Evolutionary conservation across 2,113 vertebrate genomes (phyloP).

Genomic region (Thymallus thymallus): DNA sequence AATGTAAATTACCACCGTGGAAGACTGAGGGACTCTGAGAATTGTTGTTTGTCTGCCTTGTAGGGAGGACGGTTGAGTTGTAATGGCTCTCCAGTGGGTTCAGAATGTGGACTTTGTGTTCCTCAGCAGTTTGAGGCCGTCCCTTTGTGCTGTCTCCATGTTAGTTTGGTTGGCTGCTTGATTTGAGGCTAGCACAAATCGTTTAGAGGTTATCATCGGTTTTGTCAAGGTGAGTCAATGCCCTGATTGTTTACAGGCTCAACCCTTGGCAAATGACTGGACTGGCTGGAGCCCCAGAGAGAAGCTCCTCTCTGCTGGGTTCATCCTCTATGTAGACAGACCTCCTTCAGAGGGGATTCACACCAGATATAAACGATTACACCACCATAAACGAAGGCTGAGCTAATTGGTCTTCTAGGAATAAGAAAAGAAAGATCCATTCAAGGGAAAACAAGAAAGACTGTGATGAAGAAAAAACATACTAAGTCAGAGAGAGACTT

Average conservation of each 20-base stretch:
- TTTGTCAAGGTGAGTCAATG: slow-evolving; percentile 64
- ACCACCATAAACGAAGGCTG: slow-evolving; percentile 35
- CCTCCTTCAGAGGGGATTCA: slow-evolving; percentile 7
- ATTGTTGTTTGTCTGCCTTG: slow-evolving; percentile 65
- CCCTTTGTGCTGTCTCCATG: slow-evolving; percentile 44
- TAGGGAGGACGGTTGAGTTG: slow-evolving; percentile 55
- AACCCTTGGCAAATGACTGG: slow-evolving; percentile 8
- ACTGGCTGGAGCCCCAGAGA: slow-evolving; percentile 2
- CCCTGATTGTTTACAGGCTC: slow-evolving; percentile 35
- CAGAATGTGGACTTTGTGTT: slow-evolving; percentile 56
- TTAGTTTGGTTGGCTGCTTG: slow-evolving; percentile 57
- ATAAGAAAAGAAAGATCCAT: slow-evolving; percentile 24
- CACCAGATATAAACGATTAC: slow-evolving; percentile 37
- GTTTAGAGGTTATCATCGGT: slow-evolving; percentile 57
- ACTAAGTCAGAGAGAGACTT: too few relatives aligned
- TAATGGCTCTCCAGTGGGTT: slow-evolving; percentile 66
- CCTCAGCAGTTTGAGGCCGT: slow-evolving; percentile 50
- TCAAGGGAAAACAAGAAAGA: slow-evolving; percentile 7
- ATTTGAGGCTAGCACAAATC: slow-evolving; percentile 50
- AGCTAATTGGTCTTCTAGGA: slow-evolving; percentile 49
- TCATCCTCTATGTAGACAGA: slow-evolving; percentile 13
- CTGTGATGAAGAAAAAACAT: slow-evolving; percentile 20
- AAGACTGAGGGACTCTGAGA: slow-evolving; percentile 63
- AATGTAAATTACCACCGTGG: slow-evolving; percentile 64
- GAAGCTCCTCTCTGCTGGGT: slow-evolving; percentile 5